Evolutionary conservation across 2,113 vertebrate species (phyloP).

Genomic region (Penelope pileata): DNA sequence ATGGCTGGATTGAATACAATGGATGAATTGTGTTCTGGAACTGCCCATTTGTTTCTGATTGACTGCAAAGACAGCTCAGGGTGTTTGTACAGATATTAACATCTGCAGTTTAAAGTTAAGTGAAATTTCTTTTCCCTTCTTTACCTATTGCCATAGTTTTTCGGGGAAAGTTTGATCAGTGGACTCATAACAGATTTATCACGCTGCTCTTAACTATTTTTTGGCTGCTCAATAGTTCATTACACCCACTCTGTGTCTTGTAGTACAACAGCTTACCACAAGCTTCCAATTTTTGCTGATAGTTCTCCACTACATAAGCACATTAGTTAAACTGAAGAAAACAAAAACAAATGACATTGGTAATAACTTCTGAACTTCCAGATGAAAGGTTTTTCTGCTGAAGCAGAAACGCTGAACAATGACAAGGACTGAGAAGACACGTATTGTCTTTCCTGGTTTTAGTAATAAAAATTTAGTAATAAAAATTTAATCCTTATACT

Average conservation of each 20-base stretch:
- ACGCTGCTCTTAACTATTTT: not conserved
- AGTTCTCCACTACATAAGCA: not conserved
- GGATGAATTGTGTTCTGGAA: not conserved
- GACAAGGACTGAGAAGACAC: not conserved
- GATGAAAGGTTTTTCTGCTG: not conserved
- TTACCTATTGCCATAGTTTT: not conserved
- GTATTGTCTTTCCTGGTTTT: not conserved
- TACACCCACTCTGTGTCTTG: not conserved
- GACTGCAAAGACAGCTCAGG: not conserved
- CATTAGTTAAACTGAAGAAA: not conserved
- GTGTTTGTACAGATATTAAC: not conserved
- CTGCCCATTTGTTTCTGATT: not conserved
- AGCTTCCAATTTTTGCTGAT: not conserved
- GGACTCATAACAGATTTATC: not conserved
- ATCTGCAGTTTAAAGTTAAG: not conserved
- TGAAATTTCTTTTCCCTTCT: not conserved
- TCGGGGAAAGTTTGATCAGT: not conserved
- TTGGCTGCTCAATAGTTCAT: not conserved
- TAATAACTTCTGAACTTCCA: not conserved
- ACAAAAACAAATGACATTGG: not conserved
- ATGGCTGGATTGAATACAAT: not conserved
- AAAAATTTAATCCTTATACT: not conserved
- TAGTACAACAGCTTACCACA: not conserved
- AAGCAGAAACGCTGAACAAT: accelerated
- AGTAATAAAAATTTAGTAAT: not conserved